Percentiles rank a stretch among this genome's conserved stretches.
These are phyloP conservation scores for Urocitellus parryii DNA, from an alignment of 2,113 vertebrate species.

Conservation along the genomic window DNA sequence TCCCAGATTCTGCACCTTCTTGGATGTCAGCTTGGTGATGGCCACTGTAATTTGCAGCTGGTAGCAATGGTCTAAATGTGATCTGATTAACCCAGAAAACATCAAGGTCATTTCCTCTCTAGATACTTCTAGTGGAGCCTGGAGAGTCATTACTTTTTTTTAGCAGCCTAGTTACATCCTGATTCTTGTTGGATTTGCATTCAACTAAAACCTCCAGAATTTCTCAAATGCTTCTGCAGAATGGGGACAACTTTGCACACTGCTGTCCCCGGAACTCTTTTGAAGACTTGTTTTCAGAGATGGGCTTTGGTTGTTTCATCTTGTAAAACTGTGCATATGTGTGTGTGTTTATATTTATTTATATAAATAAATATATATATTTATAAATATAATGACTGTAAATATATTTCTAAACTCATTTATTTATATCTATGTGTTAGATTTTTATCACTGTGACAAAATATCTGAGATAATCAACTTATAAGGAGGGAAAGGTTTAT, in stretches of 20 bases:
- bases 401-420: not conserved
- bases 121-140: not conserved
- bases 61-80: slow-evolving; percentile 14
- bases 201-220: slow-evolving; percentile 25
- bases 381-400: not conserved
- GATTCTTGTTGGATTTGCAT: slow-evolving; percentile 35
- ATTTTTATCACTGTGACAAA: not conserved
- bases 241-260: too few species aligned
- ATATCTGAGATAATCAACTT: not conserved
- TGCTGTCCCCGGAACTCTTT: too few species aligned
- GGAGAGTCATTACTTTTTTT: slow-evolving; percentile 3
- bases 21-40: slow-evolving; percentile 4
- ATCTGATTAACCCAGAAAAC: slow-evolving; percentile 60
- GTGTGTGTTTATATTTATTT: not conserved
- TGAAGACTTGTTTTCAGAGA: slow-evolving; percentile 8
- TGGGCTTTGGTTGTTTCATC: not conserved
- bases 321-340: not conserved
- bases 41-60: not conserved
- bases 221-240: not conserved
- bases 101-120: slow-evolving; percentile 44
- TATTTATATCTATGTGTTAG: not conserved
- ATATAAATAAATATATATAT: not conserved
- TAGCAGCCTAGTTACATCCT: slow-evolving; percentile 20
- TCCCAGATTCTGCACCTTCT: not conserved
- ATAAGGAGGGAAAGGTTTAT: not conserved